Evolutionary conservation across 1,140 invertebrate species (phyloP).

Genomic region (Cryptotermes secundus): DNA sequence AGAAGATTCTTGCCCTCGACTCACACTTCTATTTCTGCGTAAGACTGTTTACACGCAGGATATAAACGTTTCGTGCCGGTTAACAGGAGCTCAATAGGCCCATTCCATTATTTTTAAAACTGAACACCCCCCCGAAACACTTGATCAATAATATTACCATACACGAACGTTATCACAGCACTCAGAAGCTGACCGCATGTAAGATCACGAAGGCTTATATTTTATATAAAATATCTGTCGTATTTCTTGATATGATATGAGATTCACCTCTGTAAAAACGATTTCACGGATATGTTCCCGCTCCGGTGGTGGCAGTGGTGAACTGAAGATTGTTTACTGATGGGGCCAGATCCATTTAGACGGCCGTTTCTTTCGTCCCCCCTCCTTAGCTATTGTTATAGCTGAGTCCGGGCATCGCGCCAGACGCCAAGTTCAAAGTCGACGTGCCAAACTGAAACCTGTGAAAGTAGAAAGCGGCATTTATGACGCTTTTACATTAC

Average conservation of each 20-base stretch:
- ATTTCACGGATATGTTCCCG: background rate
- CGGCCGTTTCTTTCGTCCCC: background rate
- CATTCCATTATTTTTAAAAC: background rate
- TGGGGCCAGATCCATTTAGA: background rate
- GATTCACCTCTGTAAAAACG: background rate
- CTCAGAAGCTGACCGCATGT: background rate
- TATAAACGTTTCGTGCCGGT: background rate
- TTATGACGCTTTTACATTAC: background rate
- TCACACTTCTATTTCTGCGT: background rate
- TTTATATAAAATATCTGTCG: background rate
- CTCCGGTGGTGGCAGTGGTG: background rate
- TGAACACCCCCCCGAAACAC: background rate
- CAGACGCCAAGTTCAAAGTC: slow-evolving; percentile 12
- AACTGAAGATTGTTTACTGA: slow-evolving; percentile 4
- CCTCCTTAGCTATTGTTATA: slow-evolving; percentile 4
- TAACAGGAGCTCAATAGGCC: background rate
- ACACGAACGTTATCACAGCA: background rate
- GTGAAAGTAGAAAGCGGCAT: background rate
- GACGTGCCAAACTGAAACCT: background rate
- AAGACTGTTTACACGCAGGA: background rate
- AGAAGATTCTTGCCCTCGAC: too few relatives aligned
- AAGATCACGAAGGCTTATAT: background rate
- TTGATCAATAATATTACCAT: background rate
- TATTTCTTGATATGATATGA: background rate
- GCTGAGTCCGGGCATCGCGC: background rate